These are phyloP conservation scores for Salvelinus sp. DNA, from an alignment of 2,113 vertebrate genomes.

Conservation along the genomic window DNA sequence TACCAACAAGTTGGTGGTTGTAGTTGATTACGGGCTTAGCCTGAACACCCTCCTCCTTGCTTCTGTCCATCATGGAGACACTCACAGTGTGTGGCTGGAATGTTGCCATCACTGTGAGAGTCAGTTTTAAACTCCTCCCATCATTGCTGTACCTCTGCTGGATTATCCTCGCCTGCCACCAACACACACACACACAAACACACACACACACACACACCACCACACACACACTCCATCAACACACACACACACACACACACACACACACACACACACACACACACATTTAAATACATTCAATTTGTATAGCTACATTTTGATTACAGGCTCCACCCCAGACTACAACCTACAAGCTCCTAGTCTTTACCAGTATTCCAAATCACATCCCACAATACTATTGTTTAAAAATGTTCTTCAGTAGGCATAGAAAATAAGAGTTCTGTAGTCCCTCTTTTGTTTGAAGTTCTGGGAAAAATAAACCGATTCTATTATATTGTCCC, in stretches of 20 bases:
- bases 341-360: background rate
- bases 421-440: too few species aligned
- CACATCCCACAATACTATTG: too few species aligned
- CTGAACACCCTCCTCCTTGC: conserved; percentile 29
- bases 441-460: too few species aligned
- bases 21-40: conserved; percentile 35
- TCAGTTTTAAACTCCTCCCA: conserved; percentile 50
- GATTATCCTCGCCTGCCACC: conserved; percentile 44
- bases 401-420: too few species aligned
- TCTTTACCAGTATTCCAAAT: background rate
- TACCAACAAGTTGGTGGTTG: conserved; percentile 35
- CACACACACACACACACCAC: too few species aligned
- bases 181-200: conserved; percentile 3
- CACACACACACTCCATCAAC: too few species aligned
- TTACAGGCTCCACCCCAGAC: background rate
- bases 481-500: too few species aligned
- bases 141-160: conserved; percentile 36
- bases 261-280: too few species aligned
- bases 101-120: conserved; percentile 14
- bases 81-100: conserved; percentile 56
- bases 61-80: conserved; percentile 46
- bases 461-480: too few species aligned
- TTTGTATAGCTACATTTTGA: background rate
- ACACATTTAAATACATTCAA: background rate
- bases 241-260: too few species aligned